Evolutionary conservation across 1,140 invertebrate genomes (phyloP), one percentile per base, ranked within the genome.

Genomic region (Drosophila mauritiana): DNA sequence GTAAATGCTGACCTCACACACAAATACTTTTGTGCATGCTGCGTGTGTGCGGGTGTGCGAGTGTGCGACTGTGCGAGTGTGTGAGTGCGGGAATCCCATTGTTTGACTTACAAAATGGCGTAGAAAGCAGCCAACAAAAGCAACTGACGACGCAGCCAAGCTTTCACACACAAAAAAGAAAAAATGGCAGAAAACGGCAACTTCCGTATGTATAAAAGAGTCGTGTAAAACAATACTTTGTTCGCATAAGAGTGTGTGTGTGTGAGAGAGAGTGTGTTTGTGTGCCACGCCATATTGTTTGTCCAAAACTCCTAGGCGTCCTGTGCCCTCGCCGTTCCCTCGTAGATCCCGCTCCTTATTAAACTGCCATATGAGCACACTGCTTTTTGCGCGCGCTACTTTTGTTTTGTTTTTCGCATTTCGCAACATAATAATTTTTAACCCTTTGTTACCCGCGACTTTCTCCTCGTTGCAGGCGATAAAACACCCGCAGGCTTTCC

Each of bases 401-500:
- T 10, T 39, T 39, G 37, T 39, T 39, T 39, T 39, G 11, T 39
- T 45, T 17, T 20, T 17, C 42, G 11, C 42, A 42, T 63, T 75
- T 61, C 49, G 61, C 80, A 80, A 79, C 80, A 84, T 64, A 73
- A 88, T 82, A 73, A 90, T 90, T 88, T 84, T 84, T 75, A 80
- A 90, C 53, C 70, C 67, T 69, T 90, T 76, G 57, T 56, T 73
- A 20, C 58, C 27, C 49, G 68, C 48, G 45, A 48, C 45, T 43
- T 72, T 77, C 49, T 77, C 39, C 37, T 20, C 58, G 59, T 80
- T 89, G 25, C 95, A 98, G 97, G 94, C 73, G 96, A 97, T 80
- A 96, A 97, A 92, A 93, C 97, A 40, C 98, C 98, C 7, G 93
- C 93, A 58, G 98, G 98, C 31, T 99, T 99, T 93, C 98, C 98